Conservation (phyloP, 2,888 invertebrate species). For the Deilephila elpenor region DNA sequence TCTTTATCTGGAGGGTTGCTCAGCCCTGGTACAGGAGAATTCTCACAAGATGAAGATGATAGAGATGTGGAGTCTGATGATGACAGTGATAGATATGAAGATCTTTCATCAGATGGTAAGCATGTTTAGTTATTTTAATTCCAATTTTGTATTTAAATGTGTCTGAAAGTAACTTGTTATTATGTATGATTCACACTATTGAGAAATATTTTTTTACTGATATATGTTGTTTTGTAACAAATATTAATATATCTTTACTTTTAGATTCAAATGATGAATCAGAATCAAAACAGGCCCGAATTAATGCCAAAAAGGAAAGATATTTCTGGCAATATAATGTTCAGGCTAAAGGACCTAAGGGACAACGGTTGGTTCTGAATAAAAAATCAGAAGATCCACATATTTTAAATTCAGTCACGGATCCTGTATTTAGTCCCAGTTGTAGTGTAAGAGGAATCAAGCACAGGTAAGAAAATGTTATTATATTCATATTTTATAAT, state of each 20-base stretch:
- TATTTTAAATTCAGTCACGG: slow-evolving; percentile 94
- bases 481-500: background rate
- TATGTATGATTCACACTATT: too few relatives aligned
- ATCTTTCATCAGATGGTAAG: slow-evolving; percentile 91
- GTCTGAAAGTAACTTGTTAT: too few relatives aligned
- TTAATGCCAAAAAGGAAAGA: slow-evolving; percentile 88
- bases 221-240: background rate
- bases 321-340: slow-evolving; percentile 99
- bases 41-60: slow-evolving; percentile 93
- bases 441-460: slow-evolving; percentile 96
- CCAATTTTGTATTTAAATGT: too few relatives aligned
- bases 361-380: slow-evolving; percentile 93
- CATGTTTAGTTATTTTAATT: background rate
- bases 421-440: slow-evolving; percentile 97
- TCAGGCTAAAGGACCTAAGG: slow-evolving; percentile 98
- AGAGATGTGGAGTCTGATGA: slow-evolving; percentile 90
- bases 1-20: slow-evolving; percentile 93
- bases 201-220: background rate
- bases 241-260: slow-evolving; percentile 36
- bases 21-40: slow-evolving; percentile 90
- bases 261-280: slow-evolving; percentile 88
- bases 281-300: slow-evolving; percentile 74
- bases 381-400: slow-evolving; percentile 96
- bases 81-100: slow-evolving; percentile 94
- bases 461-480: slow-evolving; percentile 86